Base-by-base conservation (phyloP, 2,888 invertebrate genomes). In the Boloria euphrosyne region DNA sequence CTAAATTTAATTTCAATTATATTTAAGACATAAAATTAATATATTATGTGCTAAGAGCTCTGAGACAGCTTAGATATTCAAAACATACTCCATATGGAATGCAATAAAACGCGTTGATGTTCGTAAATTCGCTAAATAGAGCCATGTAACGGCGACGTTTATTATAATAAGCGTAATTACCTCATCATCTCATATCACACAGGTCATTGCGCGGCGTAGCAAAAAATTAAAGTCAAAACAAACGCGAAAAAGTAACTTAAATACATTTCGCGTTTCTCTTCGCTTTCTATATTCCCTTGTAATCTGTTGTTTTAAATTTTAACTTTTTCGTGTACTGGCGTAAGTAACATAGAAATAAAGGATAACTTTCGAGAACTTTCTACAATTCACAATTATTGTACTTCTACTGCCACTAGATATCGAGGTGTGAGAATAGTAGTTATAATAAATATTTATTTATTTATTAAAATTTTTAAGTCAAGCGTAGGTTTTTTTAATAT, bases 91-190 rank as follows among this genome's bases (percentile, higher is more conserved):
- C 16, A 46, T 22, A 4, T 18, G 49, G 65, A 66, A 68, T 60
- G 59, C 51, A 60, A 59, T 63, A 68, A 68, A 18, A 54, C 18
- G 49, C 44, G 46, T 54, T 22, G 43, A 59, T 47, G 43, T 51
- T 44, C 47, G 53, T 17, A 49, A 67, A 65, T 66, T 65, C 65
- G 61, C 65, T 65, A 62, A 60, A 65, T 65, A 63, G 62, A 68
- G 57, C 52, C 69, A 69, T 69, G 69, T 66, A 61, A 31, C 62
- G 50, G 62, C 67, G 13, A 22, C 71, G 59, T 65, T 73, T 71
- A 71, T 62, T 55, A 62, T 73, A 74, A 75, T 70, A 57, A 64
- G 65, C 49, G 61, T 60, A 65, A 75, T 75, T 73, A 72, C 66
- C 44, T 61, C 62, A 53, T 65, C 68, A 68, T 62, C 62, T 66